A percentile compares a stretch with the other conserved stretches of the same genome.
These are phyloP conservation scores for Otolemur crassicaudatus DNA, from an alignment of 2,797 vertebrate species.

Conservation along the genomic window DNA sequence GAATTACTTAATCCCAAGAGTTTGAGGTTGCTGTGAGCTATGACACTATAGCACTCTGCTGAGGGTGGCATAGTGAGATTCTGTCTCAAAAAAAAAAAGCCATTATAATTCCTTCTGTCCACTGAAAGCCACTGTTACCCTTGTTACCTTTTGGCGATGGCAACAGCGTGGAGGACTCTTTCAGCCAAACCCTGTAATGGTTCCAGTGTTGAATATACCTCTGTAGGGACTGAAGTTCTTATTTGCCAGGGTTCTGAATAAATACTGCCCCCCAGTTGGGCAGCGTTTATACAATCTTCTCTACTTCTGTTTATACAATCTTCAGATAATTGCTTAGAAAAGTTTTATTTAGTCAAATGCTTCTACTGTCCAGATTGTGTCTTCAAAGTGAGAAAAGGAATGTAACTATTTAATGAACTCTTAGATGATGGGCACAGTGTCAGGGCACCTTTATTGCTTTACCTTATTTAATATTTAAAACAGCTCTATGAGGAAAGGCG, in stretches of 20 bases:
- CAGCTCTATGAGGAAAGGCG: neutral
- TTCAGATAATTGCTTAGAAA: slow-evolving; percentile 16
- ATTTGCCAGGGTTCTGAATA: neutral
- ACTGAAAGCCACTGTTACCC: neutral
- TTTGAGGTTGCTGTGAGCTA: too few species aligned
- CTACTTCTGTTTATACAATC: neutral
- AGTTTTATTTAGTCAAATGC: slow-evolving; percentile 5
- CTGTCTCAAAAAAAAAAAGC: neutral
- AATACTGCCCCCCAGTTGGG: neutral
- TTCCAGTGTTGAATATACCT: neutral
- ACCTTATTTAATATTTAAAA: neutral
- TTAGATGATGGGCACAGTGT: neutral
- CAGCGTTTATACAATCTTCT: neutral
- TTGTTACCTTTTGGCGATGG: neutral
- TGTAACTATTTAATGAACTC: neutral
- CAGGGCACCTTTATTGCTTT: neutral
- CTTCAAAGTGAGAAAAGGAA: neutral
- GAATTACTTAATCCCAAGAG: too few species aligned
- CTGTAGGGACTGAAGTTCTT: neutral
- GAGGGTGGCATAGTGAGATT: too few species aligned
- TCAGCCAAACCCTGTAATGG: neutral
- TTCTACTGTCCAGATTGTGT: neutral
- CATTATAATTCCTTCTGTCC: neutral
- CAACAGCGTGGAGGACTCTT: neutral
- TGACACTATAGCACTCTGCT: too few species aligned